Conservation (phyloP, 2,888 invertebrate species). For the Julus scandinavius region DNA sequence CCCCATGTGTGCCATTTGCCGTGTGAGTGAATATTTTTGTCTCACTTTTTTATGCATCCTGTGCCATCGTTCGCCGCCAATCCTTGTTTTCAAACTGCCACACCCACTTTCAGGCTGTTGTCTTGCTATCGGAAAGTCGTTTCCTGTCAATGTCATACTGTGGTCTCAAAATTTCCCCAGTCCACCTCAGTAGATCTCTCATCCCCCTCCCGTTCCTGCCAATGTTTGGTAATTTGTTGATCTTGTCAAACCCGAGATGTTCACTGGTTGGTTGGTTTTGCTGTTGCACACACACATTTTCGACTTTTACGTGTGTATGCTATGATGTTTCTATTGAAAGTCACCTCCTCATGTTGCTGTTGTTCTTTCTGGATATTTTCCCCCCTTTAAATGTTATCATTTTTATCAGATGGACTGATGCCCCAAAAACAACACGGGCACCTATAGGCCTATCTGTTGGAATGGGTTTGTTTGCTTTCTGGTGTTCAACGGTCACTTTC, state of each 20-base stretch:
- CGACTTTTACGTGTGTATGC: conserved; percentile 37
- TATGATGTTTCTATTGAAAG: conserved; percentile 15
- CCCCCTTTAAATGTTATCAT: not conserved
- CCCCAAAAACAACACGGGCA: not conserved
- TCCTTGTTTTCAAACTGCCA: conserved; percentile 37
- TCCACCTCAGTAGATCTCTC: not conserved
- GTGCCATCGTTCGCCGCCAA: conserved; percentile 34
- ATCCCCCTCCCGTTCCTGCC: not conserved
- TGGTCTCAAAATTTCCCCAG: not conserved
- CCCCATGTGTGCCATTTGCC: conserved; percentile 43
- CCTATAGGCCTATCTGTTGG: not conserved
- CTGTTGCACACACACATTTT: conserved; percentile 39
- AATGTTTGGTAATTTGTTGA: conserved; percentile 28
- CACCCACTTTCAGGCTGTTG: conserved; percentile 42
- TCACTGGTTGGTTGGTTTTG: conserved; percentile 35
- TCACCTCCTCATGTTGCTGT: conserved; percentile 31
- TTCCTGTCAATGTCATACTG: conserved; percentile 33
- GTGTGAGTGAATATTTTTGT: conserved; percentile 46
- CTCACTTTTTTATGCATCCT: conserved; percentile 39
- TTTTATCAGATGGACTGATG: not conserved
- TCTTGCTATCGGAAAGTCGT: not conserved
- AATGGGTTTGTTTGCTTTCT: not conserved
- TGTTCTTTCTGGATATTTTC: conserved; percentile 31
- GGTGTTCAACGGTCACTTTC: not conserved
- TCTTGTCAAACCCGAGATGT: conserved; percentile 38